Evolutionary conservation across 1,140 invertebrate species (phyloP).

Genomic region (Daktulosphaira vitifoliae): DNA sequence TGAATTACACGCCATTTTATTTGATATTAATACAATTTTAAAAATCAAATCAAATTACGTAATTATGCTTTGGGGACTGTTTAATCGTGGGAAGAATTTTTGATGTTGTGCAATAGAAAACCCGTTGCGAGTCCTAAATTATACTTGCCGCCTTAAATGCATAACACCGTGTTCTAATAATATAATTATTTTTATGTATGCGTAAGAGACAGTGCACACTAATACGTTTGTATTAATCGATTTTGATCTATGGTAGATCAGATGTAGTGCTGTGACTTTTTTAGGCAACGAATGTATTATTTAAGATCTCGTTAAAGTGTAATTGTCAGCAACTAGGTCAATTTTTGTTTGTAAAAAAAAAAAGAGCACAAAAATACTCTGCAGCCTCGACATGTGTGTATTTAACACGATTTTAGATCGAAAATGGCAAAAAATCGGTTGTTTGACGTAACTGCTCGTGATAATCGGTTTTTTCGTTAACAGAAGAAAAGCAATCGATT

Average conservation of each 20-base stretch:
- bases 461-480: conserved; percentile 22
- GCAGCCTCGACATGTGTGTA: neutral
- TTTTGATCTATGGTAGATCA: neutral
- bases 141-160: neutral
- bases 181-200: too few relatives aligned
- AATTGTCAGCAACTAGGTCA: neutral
- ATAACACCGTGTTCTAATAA: too few relatives aligned
- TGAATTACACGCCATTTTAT: too few relatives aligned
- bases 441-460: neutral
- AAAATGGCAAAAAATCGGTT: conserved; percentile 11
- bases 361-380: neutral
- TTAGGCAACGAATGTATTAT: too few relatives aligned
- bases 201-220: neutral
- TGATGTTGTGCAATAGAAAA: neutral
- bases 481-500: neutral
- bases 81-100: neutral
- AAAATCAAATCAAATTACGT: too few relatives aligned
- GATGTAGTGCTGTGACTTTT: too few relatives aligned
- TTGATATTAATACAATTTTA: too few relatives aligned
- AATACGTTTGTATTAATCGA: neutral
- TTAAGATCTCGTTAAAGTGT: neutral
- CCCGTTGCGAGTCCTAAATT: conserved; percentile 4
- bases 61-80: conserved; percentile 7
- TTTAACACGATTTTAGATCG: conserved; percentile 8
- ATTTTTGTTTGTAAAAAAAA: neutral